These are phyloP conservation scores for Onychomys torridus DNA, from an alignment of 2,797 vertebrate genomes.

Conservation along the genomic window DNA sequence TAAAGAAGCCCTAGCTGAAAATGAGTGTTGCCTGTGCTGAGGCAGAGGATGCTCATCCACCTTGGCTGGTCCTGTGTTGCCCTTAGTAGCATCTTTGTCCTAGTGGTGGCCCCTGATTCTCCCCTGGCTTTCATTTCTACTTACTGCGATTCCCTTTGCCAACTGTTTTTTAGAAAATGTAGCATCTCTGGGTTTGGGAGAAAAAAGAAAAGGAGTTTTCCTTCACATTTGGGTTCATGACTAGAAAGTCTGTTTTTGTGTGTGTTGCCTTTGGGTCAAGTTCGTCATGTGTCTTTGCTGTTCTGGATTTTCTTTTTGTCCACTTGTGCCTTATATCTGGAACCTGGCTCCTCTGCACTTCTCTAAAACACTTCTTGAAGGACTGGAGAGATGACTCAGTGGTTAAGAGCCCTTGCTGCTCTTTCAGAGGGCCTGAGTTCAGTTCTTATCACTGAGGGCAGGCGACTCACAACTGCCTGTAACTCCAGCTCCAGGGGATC, in stretches of 20 bases:
- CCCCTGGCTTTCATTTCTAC: background rate
- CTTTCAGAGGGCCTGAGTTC: background rate
- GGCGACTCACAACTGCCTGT: no score
- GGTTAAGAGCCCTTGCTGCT: background rate
- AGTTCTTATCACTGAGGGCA: background rate
- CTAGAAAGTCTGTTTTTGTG: background rate
- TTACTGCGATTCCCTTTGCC: background rate
- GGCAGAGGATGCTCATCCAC: accelerated
- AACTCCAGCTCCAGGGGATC: background rate
- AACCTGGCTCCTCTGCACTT: background rate
- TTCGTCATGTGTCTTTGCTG: background rate
- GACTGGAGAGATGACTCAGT: background rate
- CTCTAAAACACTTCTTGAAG: background rate
- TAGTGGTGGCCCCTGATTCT: background rate
- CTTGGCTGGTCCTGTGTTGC: background rate
- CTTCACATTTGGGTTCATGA: background rate
- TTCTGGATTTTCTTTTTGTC: background rate
- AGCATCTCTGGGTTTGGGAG: background rate
- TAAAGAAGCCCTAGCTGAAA: background rate
- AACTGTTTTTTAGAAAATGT: background rate
- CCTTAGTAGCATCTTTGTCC: background rate
- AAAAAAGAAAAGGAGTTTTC: background rate
- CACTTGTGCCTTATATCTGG: background rate
- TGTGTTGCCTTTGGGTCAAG: accelerated
- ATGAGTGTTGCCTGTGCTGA: background rate